Conservation (phyloP, 2,797 vertebrate genomes). For the Argyrosomus regius region DNA sequence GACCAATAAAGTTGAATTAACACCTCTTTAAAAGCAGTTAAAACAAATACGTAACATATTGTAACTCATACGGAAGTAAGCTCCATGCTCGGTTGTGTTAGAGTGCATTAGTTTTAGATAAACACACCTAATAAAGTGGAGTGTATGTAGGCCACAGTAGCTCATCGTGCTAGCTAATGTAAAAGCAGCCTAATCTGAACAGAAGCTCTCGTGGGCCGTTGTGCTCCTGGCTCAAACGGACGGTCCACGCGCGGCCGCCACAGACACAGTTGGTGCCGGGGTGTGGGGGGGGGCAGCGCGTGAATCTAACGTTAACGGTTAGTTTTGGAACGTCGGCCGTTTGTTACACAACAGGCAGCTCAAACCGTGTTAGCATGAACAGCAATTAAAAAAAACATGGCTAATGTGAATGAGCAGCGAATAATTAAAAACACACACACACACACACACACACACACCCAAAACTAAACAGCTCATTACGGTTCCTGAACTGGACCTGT, state of each 20-base stretch:
- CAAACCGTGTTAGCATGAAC: conserved; percentile 46
- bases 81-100: neutral
- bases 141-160: conserved; percentile 38
- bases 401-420: conserved; percentile 29
- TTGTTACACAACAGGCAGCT: conserved; percentile 54
- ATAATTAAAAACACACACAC: too few species aligned
- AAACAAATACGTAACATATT: neutral
- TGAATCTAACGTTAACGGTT: neutral
- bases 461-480: neutral
- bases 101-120: too few species aligned
- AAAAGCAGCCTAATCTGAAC: conserved; percentile 11
- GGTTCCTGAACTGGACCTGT: neutral
- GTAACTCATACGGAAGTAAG: neutral
- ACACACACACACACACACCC: too few species aligned
- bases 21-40: neutral
- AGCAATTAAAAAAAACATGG: conserved; percentile 10
- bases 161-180: conserved; percentile 54
- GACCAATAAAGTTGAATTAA: neutral
- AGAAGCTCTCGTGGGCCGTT: conserved; percentile 16
- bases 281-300: neutral
- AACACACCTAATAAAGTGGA: neutral
- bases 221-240: neutral
- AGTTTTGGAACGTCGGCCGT: neutral
- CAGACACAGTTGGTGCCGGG: too few species aligned
- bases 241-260: conserved; percentile 8